Conservation (phyloP, 1,140 invertebrate genomes). For the Antheraea mylitta region DNA sequence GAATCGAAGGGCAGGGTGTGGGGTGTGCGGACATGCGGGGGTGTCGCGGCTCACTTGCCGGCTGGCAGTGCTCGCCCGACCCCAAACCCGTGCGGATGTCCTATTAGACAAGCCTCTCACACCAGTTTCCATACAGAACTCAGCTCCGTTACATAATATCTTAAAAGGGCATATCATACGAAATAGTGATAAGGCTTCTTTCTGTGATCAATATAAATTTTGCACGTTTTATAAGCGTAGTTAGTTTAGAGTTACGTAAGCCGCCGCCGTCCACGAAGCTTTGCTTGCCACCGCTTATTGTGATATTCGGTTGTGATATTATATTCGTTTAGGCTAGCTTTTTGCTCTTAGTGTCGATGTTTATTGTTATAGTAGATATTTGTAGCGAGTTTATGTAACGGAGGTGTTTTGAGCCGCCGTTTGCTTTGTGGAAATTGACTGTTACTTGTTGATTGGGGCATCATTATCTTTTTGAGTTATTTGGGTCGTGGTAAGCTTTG, state of each 20-base stretch:
- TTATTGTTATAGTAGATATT: constrained; percentile 22
- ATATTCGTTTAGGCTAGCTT: constrained; percentile 66
- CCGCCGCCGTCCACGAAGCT: constrained; percentile 74
- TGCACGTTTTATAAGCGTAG: constrained; percentile 68
- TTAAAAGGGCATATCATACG: constrained; percentile 48
- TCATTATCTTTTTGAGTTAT: constrained; percentile 43
- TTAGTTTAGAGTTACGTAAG: constrained; percentile 72
- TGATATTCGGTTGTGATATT: constrained; percentile 76
- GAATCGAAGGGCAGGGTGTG: constrained; percentile 7
- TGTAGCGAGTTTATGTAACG: constrained; percentile 37
- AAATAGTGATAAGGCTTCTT: constrained; percentile 72
- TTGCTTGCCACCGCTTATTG: constrained; percentile 75
- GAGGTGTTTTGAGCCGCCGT: constrained; percentile 36
- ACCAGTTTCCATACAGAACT: constrained; percentile 55
- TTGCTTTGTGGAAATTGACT: constrained; percentile 22
- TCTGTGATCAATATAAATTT: constrained; percentile 71
- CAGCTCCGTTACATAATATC: constrained; percentile 69
- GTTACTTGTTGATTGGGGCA: constrained; percentile 50
- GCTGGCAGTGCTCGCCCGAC: constrained; percentile 71
- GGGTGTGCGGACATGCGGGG: constrained; percentile 31
- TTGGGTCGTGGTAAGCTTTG: constrained; percentile 24
- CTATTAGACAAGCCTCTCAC: constrained; percentile 43
- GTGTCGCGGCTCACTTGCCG: constrained; percentile 20
- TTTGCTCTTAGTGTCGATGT: constrained; percentile 57
- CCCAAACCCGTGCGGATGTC: constrained; percentile 68